Evolutionary conservation across 2,797 vertebrate species (phyloP).

Genomic region (Eutrigla gurnardus): DNA sequence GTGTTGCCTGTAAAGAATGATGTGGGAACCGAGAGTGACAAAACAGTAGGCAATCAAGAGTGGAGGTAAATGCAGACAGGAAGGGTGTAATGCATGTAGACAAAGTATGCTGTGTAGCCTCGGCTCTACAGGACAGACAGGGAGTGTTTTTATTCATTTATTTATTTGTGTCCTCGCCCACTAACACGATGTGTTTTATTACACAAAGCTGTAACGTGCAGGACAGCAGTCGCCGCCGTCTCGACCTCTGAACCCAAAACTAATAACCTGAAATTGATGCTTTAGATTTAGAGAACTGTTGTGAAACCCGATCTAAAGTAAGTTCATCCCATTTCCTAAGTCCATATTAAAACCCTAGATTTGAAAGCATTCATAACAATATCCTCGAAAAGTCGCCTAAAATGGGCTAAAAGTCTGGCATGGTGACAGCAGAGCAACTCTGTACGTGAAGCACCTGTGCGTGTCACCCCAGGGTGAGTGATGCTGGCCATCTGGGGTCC

Average conservation of each 20-base stretch:
- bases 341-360: not conserved
- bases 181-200: conserved; percentile 26
- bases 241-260: not conserved
- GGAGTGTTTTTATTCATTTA: conserved; percentile 21
- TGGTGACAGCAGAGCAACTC: not conserved
- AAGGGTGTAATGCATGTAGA: conserved; percentile 65
- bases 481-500: conserved; percentile 56
- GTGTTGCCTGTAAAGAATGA: conserved; percentile 59
- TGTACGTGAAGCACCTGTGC: conserved; percentile 40
- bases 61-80: conserved; percentile 61
- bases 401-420: not conserved
- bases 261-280: not conserved
- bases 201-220: not conserved
- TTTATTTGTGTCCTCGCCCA: conserved; percentile 8
- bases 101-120: conserved; percentile 42
- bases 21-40: conserved; percentile 55
- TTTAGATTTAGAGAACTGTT: not conserved
- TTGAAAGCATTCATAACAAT: not conserved
- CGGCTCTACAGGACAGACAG: conserved; percentile 24
- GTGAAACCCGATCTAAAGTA: not conserved
- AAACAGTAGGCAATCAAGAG: conserved; percentile 60
- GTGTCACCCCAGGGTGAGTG: conserved; percentile 60
- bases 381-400: not conserved
- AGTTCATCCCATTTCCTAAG: not conserved
- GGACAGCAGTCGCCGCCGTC: not conserved